Conservation (phyloP, 2,113 vertebrate genomes). For the Neofelis nebulosa region DNA sequence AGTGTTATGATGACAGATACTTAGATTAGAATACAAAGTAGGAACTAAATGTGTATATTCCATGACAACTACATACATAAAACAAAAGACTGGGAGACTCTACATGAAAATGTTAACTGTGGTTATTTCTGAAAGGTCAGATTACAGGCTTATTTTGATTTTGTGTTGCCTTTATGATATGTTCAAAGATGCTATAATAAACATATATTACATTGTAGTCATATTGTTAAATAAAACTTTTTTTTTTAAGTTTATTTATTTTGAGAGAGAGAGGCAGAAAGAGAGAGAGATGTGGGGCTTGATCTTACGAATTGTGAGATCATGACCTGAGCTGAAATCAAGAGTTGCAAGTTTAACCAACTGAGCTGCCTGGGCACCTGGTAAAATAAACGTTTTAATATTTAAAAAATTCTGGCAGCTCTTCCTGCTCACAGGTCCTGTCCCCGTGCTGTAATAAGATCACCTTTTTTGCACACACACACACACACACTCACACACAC, state of each 20-base stretch:
- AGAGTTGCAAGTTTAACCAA: no score
- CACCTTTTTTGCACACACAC: no score
- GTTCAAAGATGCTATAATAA: not conserved
- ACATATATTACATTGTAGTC: not conserved
- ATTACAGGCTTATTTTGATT: not conserved
- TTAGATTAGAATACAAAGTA: not conserved
- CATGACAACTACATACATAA: not conserved
- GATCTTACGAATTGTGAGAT: no score
- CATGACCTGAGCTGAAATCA: no score
- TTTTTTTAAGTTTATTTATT: no score
- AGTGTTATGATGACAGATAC: not conserved
- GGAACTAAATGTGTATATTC: not conserved
- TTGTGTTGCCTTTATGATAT: not conserved
- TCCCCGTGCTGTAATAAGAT: no score
- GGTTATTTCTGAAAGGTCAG: not conserved
- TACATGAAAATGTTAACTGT: not conserved
- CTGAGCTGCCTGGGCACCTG: no score
- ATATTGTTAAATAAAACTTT: not conserved
- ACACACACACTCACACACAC: no score
- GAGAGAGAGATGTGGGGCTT: no score
- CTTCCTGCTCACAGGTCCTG: no score
- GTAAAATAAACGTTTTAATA: not conserved
- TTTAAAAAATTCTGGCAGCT: not conserved
- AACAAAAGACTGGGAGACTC: not conserved
- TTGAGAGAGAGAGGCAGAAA: no score